These are phyloP conservation scores for Xenopus laevis DNA, from an alignment of 2,113 vertebrate species.

Conservation along the genomic window DNA sequence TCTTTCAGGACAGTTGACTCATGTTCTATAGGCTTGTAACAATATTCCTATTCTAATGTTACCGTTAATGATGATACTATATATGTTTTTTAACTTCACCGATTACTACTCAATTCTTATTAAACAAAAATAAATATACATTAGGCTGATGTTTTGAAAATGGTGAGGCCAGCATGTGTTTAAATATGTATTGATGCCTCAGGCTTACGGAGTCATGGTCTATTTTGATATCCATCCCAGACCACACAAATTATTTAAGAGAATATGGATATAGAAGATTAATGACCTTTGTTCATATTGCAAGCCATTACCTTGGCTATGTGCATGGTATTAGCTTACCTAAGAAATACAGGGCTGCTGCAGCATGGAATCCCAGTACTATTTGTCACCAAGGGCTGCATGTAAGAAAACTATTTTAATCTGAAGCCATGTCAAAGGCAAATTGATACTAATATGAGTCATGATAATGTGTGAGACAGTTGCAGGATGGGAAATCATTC, in stretches of 20 bases:
- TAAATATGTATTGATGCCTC: constrained; percentile 41
- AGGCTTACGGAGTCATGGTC: constrained; percentile 41
- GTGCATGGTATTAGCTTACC: constrained; percentile 51
- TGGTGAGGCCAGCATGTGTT: constrained; percentile 45
- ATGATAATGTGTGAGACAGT: too few relatives aligned
- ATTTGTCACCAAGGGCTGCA: constrained; percentile 40
- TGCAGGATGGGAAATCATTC: too few relatives aligned
- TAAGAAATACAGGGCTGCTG: constrained; percentile 51
- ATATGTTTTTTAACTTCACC: neutral
- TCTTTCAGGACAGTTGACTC: too few relatives aligned
- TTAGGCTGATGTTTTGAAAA: neutral
- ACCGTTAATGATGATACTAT: neutral
- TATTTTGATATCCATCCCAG: constrained; percentile 45
- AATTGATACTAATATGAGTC: too few relatives aligned
- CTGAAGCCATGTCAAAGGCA: too few relatives aligned
- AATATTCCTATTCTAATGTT: neutral
- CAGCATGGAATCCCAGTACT: constrained; percentile 12
- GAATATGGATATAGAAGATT: constrained; percentile 48
- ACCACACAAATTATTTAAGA: constrained; percentile 47
- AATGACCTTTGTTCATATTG: constrained; percentile 51
- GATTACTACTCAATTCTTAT: neutral
- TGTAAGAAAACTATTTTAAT: too few relatives aligned
- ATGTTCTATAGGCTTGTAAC: neutral
- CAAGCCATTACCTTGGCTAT: constrained; percentile 49
- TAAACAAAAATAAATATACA: neutral